These are phyloP conservation scores for Psammodynastes pulverulentus DNA, from an alignment of 2,113 vertebrate species.

Conservation along the genomic window DNA sequence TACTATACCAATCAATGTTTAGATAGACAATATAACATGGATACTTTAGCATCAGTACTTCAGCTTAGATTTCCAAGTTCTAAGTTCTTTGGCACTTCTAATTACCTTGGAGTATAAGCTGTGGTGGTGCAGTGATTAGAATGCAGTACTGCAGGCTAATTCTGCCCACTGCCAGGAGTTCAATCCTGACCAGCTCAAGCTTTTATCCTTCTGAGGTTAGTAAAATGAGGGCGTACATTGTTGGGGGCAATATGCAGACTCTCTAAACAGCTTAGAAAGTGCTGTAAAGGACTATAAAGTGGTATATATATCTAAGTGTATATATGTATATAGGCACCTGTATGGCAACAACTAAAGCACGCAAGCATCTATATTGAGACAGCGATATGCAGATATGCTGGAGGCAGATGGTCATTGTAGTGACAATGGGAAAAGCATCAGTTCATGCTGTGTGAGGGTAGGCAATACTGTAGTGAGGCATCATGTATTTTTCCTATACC, in stretches of 20 bases:
- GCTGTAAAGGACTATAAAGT: too few species aligned
- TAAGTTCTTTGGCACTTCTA: background rate
- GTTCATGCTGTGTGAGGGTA: background rate
- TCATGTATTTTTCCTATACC: background rate
- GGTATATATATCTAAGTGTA: too few species aligned
- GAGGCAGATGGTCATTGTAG: background rate
- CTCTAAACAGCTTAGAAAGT: too few species aligned
- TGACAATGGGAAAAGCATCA: background rate
- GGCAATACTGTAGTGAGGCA: background rate
- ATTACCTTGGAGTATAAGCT: slow-evolving; percentile 9
- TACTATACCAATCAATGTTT: background rate
- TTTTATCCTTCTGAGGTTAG: too few species aligned
- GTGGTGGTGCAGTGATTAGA: too few species aligned
- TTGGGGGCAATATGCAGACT: too few species aligned
- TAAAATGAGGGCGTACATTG: too few species aligned
- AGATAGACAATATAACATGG: background rate
- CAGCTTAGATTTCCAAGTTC: background rate
- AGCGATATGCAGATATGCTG: background rate
- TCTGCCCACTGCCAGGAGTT: too few species aligned
- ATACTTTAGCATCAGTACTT: background rate
- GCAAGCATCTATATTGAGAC: background rate
- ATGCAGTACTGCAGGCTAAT: too few species aligned
- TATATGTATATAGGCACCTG: too few species aligned
- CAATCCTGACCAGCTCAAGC: too few species aligned
- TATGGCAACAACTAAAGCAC: background rate